phyloP scores from a whole-genome alignment of 2,888 invertebrate species.

The Lasioglossum marginatum region DNA sequence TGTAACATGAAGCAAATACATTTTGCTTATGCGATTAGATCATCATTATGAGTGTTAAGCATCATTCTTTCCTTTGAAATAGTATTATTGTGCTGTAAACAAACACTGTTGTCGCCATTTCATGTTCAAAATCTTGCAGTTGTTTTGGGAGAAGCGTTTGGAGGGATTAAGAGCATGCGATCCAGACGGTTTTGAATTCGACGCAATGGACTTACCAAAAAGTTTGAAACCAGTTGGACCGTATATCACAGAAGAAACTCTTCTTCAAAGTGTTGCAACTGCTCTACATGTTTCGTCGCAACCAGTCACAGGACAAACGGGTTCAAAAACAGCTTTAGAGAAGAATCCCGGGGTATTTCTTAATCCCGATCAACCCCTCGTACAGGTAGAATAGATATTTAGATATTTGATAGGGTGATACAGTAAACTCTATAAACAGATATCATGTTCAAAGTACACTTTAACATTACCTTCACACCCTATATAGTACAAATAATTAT shows the following conservation, averaged over 20 bases:
- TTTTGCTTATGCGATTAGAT: slow-evolving; percentile 35
- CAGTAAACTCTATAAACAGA: slow-evolving; percentile 6
- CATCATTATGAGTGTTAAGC: slow-evolving; percentile 19
- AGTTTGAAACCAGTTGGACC: slow-evolving; percentile 93
- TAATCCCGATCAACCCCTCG: slow-evolving; percentile 98
- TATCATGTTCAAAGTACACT: slow-evolving; percentile 24
- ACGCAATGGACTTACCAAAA: slow-evolving; percentile 93
- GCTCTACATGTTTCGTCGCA: slow-evolving; percentile 95
- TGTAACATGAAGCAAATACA: slow-evolving; percentile 25
- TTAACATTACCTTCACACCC: slow-evolving; percentile 36
- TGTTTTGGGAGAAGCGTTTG: slow-evolving; percentile 93
- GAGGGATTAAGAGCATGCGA: slow-evolving; percentile 95
- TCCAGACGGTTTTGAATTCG: slow-evolving; percentile 92
- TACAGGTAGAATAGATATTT: slow-evolving; percentile 87
- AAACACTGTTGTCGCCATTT: background rate
- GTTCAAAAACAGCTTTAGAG: slow-evolving; percentile 91
- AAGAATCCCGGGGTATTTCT: slow-evolving; percentile 97
- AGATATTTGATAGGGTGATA: slow-evolving; percentile 49
- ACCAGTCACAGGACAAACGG: slow-evolving; percentile 96
- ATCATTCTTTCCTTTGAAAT: slow-evolving; percentile 12
- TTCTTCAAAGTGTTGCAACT: slow-evolving; percentile 97
- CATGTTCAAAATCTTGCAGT: slow-evolving; percentile 75
- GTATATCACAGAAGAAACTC: slow-evolving; percentile 93
- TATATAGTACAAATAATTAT: slow-evolving; percentile 51
- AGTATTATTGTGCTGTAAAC: background rate